Conservation (phyloP, 2,797 vertebrate genomes). For the Anas georgica region DNA sequence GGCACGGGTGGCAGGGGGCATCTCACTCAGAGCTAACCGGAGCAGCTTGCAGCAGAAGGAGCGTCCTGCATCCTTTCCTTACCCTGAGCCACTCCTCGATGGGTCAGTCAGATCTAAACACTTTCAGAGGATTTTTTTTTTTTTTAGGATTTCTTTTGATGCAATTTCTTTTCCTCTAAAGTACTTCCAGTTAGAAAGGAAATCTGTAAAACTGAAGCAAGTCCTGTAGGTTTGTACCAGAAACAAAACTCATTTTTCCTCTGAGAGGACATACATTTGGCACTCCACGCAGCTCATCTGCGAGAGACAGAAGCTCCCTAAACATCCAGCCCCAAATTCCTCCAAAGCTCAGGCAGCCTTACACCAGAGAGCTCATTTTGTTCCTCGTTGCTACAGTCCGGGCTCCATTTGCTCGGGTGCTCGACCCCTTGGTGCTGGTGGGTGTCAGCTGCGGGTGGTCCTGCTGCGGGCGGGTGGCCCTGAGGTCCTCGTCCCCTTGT, state of each 20-base stretch:
- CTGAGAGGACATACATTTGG: conserved; percentile 64
- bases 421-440: neutral
- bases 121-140: neutral
- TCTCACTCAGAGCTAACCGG: conserved; percentile 31
- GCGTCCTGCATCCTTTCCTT: conserved; percentile 35
- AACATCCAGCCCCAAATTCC: conserved; percentile 20
- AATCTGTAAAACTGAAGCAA: conserved; percentile 32
- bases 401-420: neutral
- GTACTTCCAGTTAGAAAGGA: neutral
- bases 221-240: conserved; percentile 1
- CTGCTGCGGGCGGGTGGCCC: neutral
- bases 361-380: conserved; percentile 6
- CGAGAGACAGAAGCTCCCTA: conserved; percentile 38
- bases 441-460: neutral
- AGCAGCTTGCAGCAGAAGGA: conserved; percentile 15
- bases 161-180: conserved; percentile 6
- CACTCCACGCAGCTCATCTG: conserved; percentile 49
- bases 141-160: conserved; percentile 22
- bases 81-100: conserved; percentile 2
- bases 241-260: conserved; percentile 27
- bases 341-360: conserved; percentile 14
- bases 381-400: neutral
- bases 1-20: neutral
- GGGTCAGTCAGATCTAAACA: conserved; percentile 49
- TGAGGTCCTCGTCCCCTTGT: neutral